phyloP scores from a whole-genome alignment of 37 sponge, comb jelly and placozoan species.

The Halisarca cf. caerulea region DNA sequence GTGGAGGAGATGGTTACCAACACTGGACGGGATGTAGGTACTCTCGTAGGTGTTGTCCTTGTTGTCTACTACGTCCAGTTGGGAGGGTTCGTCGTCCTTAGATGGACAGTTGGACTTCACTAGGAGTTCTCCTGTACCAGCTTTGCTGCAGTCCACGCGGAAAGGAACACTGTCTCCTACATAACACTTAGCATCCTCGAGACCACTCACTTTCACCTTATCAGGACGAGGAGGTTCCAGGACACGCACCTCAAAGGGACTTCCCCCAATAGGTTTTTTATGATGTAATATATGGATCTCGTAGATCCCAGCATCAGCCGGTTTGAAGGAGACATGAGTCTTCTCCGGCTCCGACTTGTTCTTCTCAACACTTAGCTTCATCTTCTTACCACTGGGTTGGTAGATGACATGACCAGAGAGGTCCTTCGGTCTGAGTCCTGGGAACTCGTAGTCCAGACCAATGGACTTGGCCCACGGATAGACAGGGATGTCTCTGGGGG shows the following conservation, averaged over 20 bases:
- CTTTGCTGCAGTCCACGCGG: constrained; percentile 53
- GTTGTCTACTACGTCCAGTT: background rate
- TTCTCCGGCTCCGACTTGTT: constrained; percentile 44
- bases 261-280: constrained; percentile 1
- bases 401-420: constrained; percentile 54
- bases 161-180: constrained; percentile 12
- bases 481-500: constrained; percentile 41
- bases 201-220: constrained; percentile 56
- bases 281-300: constrained; percentile 33
- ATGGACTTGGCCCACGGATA: constrained; percentile 41
- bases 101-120: constrained; percentile 61
- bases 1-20: constrained; percentile 33
- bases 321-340: constrained; percentile 50
- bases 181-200: constrained; percentile 26
- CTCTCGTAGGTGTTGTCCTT: constrained; percentile 13
- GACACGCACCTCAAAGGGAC: constrained; percentile 26
- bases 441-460: constrained; percentile 30
- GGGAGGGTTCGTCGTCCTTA: background rate
- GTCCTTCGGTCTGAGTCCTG: constrained; percentile 45
- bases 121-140: constrained; percentile 68
- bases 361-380: constrained; percentile 67
- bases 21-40: constrained; percentile 18
- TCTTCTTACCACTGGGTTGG: constrained; percentile 41
- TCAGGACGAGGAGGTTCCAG: constrained; percentile 53
- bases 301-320: constrained; percentile 56